Conservation (phyloP, 2,888 invertebrate species). For the Lamellibrachia columna region DNA sequence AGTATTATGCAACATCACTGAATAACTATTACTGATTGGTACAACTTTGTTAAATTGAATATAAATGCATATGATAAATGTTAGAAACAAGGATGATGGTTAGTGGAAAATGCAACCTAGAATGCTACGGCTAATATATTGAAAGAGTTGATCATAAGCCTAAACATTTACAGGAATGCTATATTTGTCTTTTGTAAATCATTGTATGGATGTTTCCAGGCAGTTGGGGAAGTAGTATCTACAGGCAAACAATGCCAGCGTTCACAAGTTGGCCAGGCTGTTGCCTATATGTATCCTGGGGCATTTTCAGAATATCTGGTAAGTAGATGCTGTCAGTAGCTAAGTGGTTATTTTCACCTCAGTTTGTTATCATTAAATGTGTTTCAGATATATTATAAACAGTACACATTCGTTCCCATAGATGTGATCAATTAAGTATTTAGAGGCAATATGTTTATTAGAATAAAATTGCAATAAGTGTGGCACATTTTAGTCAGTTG, state of each 20-base stretch:
- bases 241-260: constrained; percentile 45
- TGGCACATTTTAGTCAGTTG: not conserved
- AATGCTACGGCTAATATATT: not conserved
- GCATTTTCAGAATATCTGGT: constrained; percentile 58
- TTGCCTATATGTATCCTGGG: constrained; percentile 54
- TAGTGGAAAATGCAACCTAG: too few relatives aligned
- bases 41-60: too few relatives aligned
- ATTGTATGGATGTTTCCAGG: constrained; percentile 36
- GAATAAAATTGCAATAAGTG: not conserved
- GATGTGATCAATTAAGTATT: too few relatives aligned
- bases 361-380: not conserved
- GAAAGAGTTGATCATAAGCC: not conserved
- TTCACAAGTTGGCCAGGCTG: constrained; percentile 54
- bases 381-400: too few relatives aligned
- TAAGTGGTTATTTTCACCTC: not conserved
- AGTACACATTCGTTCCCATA: too few relatives aligned
- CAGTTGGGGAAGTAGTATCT: constrained; percentile 52
- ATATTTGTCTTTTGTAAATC: not conserved
- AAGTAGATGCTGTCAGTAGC: not conserved
- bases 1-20: too few relatives aligned
- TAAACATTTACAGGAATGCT: not conserved
- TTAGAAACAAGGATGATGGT: too few relatives aligned
- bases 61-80: too few relatives aligned
- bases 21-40: too few relatives aligned
- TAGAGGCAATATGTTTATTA: not conserved